These are phyloP conservation scores for Kryptolebias ocellatus DNA, from an alignment of 2,797 vertebrate species.

Conservation along the genomic window DNA sequence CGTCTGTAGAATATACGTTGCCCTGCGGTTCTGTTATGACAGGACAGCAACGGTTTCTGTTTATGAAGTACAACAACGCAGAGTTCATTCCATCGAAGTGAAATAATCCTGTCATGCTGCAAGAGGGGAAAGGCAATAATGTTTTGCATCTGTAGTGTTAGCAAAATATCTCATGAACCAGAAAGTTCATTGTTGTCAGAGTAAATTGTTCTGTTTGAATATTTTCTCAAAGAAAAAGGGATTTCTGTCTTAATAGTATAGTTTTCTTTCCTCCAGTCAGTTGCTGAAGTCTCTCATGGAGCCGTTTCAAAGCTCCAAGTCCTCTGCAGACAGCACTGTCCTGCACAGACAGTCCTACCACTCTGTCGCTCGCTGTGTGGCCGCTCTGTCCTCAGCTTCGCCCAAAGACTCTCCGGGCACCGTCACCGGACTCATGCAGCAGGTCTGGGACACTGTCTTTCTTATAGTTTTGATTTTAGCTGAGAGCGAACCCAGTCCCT, in stretches of 20 bases:
- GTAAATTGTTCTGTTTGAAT: not conserved
- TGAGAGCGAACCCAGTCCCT: too few species aligned
- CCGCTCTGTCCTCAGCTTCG: constrained; percentile 85
- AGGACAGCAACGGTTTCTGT: constrained; percentile 6
- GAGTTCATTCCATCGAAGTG: not conserved
- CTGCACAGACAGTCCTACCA: constrained; percentile 89
- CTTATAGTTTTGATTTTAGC: too few species aligned
- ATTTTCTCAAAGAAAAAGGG: not conserved
- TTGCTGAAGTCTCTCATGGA: constrained; percentile 86
- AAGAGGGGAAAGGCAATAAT: too few species aligned
- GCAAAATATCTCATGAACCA: too few species aligned
- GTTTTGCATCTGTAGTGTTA: too few species aligned
- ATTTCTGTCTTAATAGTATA: not conserved
- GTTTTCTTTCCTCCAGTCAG: constrained; percentile 59
- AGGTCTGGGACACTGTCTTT: constrained; percentile 56
- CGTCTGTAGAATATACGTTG: not conserved
- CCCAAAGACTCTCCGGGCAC: constrained; percentile 84
- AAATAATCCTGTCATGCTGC: too few species aligned
- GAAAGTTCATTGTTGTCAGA: not conserved
- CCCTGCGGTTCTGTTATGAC: not conserved
- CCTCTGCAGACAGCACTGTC: constrained; percentile 21
- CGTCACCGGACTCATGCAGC: constrained; percentile 83
- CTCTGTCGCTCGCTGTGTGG: constrained; percentile 90
- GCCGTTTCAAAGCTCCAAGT: constrained; percentile 71
- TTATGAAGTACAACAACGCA: not conserved